A percentile compares a stretch with the other conserved stretches of the same genome.
These are phyloP conservation scores for Hemiprocne comata DNA, from an alignment of 2,113 vertebrate genomes.

Conservation along the genomic window DNA sequence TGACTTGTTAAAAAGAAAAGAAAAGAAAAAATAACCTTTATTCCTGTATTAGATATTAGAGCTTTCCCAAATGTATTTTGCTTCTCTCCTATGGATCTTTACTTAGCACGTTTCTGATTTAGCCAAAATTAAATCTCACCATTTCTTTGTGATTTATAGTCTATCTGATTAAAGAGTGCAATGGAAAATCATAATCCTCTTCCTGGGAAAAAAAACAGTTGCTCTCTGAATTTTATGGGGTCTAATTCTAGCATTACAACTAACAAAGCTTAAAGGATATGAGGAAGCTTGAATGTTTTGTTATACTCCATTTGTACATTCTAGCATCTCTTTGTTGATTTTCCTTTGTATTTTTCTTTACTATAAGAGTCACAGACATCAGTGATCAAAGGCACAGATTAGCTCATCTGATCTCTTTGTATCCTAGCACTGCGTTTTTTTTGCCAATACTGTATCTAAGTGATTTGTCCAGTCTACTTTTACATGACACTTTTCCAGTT, in stretches of 20 bases:
- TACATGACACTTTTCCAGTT: not conserved
- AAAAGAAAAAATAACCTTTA: not conserved
- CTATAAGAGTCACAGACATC: not conserved
- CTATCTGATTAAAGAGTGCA: not conserved
- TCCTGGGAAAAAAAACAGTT: not conserved
- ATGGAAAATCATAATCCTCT: not conserved
- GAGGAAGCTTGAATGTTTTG: not conserved
- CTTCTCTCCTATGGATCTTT: not conserved
- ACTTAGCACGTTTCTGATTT: not conserved
- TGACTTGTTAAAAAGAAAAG: not conserved
- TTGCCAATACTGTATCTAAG: not conserved
- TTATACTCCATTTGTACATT: not conserved
- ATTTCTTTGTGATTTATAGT: conserved; percentile 1
- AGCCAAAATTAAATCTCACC: not conserved
- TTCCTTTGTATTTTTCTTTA: not conserved
- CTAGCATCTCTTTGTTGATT: not conserved
- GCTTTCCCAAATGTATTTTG: not conserved
- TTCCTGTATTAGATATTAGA: not conserved
- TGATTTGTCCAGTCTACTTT: not conserved
- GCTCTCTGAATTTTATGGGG: not conserved
- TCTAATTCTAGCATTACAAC: not conserved
- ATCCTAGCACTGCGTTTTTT: not conserved
- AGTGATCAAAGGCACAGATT: not conserved
- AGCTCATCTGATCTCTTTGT: not conserved
- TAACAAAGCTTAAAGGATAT: not conserved